Evolutionary conservation across 2,888 invertebrate species (phyloP).

Genomic region (Rhaphigaster nebulosa): DNA sequence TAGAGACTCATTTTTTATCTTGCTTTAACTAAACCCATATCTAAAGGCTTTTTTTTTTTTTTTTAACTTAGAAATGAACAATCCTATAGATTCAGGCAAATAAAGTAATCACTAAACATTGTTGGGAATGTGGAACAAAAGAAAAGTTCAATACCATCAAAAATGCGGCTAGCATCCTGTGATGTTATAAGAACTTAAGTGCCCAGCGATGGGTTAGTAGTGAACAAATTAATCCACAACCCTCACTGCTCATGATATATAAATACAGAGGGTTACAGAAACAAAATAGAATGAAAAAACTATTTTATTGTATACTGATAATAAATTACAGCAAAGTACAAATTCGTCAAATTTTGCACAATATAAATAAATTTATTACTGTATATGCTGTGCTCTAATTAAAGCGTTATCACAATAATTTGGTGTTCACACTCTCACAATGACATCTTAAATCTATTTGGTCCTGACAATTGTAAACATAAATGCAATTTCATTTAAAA

Average conservation of each 20-base stretch:
- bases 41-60: too few species aligned
- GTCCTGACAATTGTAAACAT: slow-evolving; percentile 55
- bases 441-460: slow-evolving; percentile 56
- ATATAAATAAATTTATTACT: slow-evolving; percentile 51
- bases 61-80: too few species aligned
- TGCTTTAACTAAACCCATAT: too few species aligned
- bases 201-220: too few species aligned
- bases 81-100: too few species aligned
- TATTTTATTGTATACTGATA: slow-evolving; percentile 59
- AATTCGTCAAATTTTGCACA: slow-evolving; percentile 56
- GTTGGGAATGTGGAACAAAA: too few species aligned
- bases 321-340: slow-evolving; percentile 59
- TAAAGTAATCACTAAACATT: too few species aligned
- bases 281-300: slow-evolving; percentile 50
- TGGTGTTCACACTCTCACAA: slow-evolving; percentile 57
- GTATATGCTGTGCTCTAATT: slow-evolving; percentile 44
- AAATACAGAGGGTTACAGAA: not conserved
- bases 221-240: too few species aligned
- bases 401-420: slow-evolving; percentile 60
- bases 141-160: too few species aligned
- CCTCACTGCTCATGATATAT: not conserved
- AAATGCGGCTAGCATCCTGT: too few species aligned
- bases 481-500: slow-evolving; percentile 31
- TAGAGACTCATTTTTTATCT: too few species aligned
- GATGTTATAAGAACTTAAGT: too few species aligned